Percentiles rank a stretch among this genome's conserved stretches.
phyloP scores from a whole-genome alignment of 2,797 vertebrate genomes.

The Moxostoma hubbsi region DNA sequence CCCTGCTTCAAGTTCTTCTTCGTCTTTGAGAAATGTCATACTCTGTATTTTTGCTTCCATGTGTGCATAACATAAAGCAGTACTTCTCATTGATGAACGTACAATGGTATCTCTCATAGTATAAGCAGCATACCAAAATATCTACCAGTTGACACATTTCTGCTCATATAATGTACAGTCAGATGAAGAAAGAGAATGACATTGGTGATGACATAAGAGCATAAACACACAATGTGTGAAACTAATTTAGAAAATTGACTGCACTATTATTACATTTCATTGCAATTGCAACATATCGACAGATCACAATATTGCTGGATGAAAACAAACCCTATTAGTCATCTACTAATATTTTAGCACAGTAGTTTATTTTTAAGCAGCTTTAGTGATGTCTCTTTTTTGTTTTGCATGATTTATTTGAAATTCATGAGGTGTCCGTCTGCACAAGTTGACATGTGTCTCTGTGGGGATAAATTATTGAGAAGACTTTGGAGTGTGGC shows the following conservation, averaged over 20 bases:
- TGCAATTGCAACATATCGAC: constrained; percentile 7
- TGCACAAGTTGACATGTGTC: constrained; percentile 76
- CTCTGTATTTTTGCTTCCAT: too few relatives aligned
- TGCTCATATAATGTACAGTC: background rate
- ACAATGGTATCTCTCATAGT: too few relatives aligned
- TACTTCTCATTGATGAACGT: too few relatives aligned
- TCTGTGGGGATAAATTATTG: constrained; percentile 82
- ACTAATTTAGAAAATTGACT: constrained; percentile 13
- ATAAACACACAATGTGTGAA: too few relatives aligned
- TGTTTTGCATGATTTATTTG: constrained; percentile 81
- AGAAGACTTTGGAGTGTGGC: constrained; percentile 75
- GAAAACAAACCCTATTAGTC: constrained; percentile 29
- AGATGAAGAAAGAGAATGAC: too few relatives aligned
- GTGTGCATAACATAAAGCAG: too few relatives aligned
- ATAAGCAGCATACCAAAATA: too few relatives aligned
- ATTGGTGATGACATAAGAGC: too few relatives aligned
- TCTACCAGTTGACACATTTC: background rate
- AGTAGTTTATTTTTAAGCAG: constrained; percentile 62
- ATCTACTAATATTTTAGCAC: constrained; percentile 41
- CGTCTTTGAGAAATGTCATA: too few relatives aligned
- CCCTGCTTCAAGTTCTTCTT: too few relatives aligned
- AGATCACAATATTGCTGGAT: background rate
- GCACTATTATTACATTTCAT: constrained; percentile 20
- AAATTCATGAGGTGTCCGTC: constrained; percentile 81
- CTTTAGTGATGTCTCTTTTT: constrained; percentile 75